Evolutionary conservation across 2,888 invertebrate genomes (phyloP), one percentile per base, ranked within the genome.

Genomic region (Ichneumoninae sp.): DNA sequence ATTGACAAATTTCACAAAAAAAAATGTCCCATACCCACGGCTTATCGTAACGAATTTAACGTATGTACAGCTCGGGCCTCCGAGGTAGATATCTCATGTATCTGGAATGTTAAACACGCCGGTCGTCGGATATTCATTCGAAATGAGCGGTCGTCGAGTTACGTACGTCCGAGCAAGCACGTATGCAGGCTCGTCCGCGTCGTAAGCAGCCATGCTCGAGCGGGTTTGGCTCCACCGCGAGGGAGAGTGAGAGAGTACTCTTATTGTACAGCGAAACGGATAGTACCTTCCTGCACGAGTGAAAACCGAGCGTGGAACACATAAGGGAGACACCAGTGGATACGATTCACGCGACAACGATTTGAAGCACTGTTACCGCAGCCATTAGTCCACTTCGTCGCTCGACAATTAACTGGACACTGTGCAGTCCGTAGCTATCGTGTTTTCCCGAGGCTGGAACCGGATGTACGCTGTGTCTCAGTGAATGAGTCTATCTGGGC

Each of bases 371-470:
- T 40, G 33, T 50, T 26, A 52, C 71, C 40, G 70, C 78, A 52
- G 33, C 19, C 50, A 69, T 60, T 54, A 65, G 70, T 81, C 70
- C 70, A 76, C 50, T 54, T 76, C 50, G 78, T 68, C 60, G 71
- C 50, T 40, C 68, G 44, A 83, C 74, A 78, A 77, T 83, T 83
- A 74, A 78, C 73, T 78, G 44, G 68, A 82, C 71, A 63, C 69
- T 36, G 76, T 65, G 1, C 44, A 13, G 52, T 70, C 10, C 13
- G 30, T 19, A 36, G 36, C 65, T 22, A 66, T 82, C 52, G 47
- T 44, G 22, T 44, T 36, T 26, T n/a, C 44, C 16, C n/a, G 44
- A 19, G 54, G 13, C 54, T 44, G 22, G 33, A 40, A 57, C 44
- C 44, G 52, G 75, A 36, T 66, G 65, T 36, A 33, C 54, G 44